Evolutionary conservation across 1,140 invertebrate genomes (phyloP).

Genomic region (Drosophila eugracilis): DNA sequence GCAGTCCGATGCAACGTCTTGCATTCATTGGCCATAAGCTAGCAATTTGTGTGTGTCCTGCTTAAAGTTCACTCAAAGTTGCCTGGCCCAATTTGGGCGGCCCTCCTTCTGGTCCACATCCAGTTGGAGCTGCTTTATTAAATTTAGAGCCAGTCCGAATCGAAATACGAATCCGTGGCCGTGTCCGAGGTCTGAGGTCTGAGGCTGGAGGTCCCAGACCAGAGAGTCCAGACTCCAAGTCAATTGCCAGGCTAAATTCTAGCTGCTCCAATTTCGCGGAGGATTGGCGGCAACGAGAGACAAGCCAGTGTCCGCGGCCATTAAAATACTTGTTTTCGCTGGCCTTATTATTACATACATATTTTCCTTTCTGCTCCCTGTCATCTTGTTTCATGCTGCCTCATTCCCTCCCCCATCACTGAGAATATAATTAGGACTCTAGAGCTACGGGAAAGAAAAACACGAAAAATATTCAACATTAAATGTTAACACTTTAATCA

Average conservation of each 20-base stretch:
- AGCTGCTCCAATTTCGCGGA: constrained; percentile 64
- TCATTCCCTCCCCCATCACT: not conserved
- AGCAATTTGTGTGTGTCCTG: constrained; percentile 66
- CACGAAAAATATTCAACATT: not conserved
- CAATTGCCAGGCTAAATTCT: constrained; percentile 72
- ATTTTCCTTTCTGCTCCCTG: constrained; percentile 58
- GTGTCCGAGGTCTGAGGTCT: constrained; percentile 21
- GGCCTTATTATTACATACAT: constrained; percentile 71
- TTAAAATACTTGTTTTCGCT: constrained; percentile 75
- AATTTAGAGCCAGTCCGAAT: constrained; percentile 39
- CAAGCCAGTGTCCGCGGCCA: constrained; percentile 51
- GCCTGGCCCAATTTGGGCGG: constrained; percentile 67
- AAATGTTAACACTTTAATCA: no score
- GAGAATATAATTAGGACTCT: not conserved
- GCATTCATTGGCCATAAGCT: constrained; percentile 80
- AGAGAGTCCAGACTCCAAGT: constrained; percentile 50
- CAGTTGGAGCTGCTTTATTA: constrained; percentile 63
- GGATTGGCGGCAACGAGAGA: constrained; percentile 13
- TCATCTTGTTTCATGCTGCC: constrained; percentile 33
- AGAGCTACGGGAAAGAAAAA: not conserved
- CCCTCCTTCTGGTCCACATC: constrained; percentile 34
- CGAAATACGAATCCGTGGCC: no score
- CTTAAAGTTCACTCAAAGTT: constrained; percentile 65
- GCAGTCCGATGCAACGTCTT: constrained; percentile 61
- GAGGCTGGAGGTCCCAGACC: not conserved